phyloP scores from a whole-genome alignment of 2,797 vertebrate species.

The Coendou prehensilis region DNA sequence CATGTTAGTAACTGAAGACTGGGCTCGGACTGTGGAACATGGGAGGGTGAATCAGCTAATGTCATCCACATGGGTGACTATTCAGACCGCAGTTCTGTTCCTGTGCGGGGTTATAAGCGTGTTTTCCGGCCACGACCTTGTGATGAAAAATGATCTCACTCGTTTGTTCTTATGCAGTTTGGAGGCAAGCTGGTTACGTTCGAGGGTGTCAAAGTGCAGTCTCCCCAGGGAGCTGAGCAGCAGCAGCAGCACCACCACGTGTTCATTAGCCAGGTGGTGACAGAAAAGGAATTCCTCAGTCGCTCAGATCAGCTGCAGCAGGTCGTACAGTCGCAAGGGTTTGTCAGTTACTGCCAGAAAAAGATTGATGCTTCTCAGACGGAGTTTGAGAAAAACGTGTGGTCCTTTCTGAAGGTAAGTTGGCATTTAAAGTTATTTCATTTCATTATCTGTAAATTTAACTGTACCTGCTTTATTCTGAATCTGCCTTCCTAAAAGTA shows the following conservation, averaged over 20 bases:
- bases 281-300: conserved; percentile 94
- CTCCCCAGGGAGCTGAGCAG: conserved; percentile 89
- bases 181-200: conserved; percentile 97
- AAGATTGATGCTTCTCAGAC: conserved; percentile 93
- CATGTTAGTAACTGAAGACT: background rate
- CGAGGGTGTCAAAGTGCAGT: conserved; percentile 90
- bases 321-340: conserved; percentile 92
- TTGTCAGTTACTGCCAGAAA: conserved; percentile 94
- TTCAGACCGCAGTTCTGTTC: background rate
- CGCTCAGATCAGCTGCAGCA: conserved; percentile 95
- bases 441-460: conserved; percentile 41
- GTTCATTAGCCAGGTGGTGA: conserved; percentile 96
- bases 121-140: background rate
- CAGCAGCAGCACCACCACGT: conserved; percentile 89
- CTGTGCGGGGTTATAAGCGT: background rate
- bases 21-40: background rate
- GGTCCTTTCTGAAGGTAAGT: conserved; percentile 97
- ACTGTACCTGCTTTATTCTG: conserved; percentile 24
- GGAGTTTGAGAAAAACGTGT: conserved; percentile 95
- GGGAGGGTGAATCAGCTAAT: background rate
- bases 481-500: background rate
- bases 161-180: conserved; percentile 89
- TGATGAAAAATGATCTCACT: background rate
- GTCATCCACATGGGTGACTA: background rate
- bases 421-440: conserved; percentile 11